These are phyloP conservation scores for Cladopsammia gracilis DNA, from an alignment of 64 coral and sea anemone genomes.

Conservation along the genomic window DNA sequence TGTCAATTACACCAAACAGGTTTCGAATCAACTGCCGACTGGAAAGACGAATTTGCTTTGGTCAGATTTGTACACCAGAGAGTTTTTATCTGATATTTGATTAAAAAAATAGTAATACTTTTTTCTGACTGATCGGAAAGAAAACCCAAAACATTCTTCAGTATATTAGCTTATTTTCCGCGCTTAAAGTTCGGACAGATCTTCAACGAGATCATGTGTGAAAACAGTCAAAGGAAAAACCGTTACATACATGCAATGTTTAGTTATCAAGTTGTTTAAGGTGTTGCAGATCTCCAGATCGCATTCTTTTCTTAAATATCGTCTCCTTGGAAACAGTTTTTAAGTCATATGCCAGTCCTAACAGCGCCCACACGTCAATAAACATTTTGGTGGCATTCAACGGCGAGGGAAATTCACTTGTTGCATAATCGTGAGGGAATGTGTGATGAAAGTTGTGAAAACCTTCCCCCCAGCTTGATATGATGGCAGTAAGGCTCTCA, in stretches of 20 bases:
- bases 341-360: slow-evolving; percentile 60
- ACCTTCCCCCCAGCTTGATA: slow-evolving; percentile 42
- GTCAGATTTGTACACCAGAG: too few relatives aligned
- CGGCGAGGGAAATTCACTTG: slow-evolving; percentile 61
- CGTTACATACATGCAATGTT: background rate
- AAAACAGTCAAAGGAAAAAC: too few relatives aligned
- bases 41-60: too few relatives aligned
- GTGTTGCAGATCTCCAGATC: slow-evolving; percentile 33
- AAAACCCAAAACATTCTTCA: too few relatives aligned
- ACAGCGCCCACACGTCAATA: slow-evolving; percentile 26
- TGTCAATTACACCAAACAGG: too few relatives aligned
- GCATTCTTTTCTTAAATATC: slow-evolving; percentile 39
- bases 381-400: slow-evolving; percentile 33
- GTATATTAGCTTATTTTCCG: too few relatives aligned
- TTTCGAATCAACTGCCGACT: too few relatives aligned
- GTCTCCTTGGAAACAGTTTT: slow-evolving; percentile 40
- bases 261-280: background rate
- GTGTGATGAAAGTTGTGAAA: slow-evolving; percentile 85
- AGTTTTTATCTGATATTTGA: too few relatives aligned
- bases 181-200: too few relatives aligned
- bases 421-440: slow-evolving; percentile 75
- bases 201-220: too few relatives aligned
- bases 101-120: too few relatives aligned
- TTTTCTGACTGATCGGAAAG: too few relatives aligned
- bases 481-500: slow-evolving; percentile 31